Percentiles rank a stretch among this genome's conserved stretches.
phyloP scores from a whole-genome alignment of 2,113 vertebrate species.

The Silurus meridionalis region DNA sequence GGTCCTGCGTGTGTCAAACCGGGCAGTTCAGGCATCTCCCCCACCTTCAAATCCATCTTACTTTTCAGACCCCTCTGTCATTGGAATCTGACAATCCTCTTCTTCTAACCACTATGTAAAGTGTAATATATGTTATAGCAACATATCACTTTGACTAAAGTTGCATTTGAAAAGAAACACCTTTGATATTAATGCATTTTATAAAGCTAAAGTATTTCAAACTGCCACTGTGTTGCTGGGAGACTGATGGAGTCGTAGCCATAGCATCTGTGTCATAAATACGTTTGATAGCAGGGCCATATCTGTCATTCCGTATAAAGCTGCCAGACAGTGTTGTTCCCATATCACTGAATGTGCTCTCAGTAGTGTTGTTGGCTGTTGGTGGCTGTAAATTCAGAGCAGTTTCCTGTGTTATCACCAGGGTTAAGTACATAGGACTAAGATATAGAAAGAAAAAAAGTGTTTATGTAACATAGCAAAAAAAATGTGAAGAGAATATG shows the following conservation, averaged over 20 bases:
- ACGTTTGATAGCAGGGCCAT: slow-evolving; percentile 47
- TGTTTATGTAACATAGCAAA: slow-evolving; percentile 38
- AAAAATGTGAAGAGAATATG: slow-evolving; percentile 19
- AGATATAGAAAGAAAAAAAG: slow-evolving; percentile 22
- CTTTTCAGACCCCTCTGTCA: neutral
- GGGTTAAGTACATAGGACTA: slow-evolving; percentile 42
- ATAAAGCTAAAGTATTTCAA: slow-evolving; percentile 45
- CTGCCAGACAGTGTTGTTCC: slow-evolving; percentile 42
- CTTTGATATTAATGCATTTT: slow-evolving; percentile 54
- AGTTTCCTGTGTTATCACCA: slow-evolving; percentile 48
- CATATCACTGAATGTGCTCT: slow-evolving; percentile 36
- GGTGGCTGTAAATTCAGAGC: slow-evolving; percentile 31
- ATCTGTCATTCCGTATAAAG: slow-evolving; percentile 34
- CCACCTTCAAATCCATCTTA: neutral
- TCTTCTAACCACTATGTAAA: slow-evolving; percentile 40
- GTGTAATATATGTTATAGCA: slow-evolving; percentile 48
- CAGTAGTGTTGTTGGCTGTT: slow-evolving; percentile 36
- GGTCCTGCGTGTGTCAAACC: slow-evolving; percentile 38
- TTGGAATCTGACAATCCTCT: slow-evolving; percentile 32
- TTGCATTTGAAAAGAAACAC: slow-evolving; percentile 42
- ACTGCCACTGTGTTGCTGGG: slow-evolving; percentile 56
- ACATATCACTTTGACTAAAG: slow-evolving; percentile 51
- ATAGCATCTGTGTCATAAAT: slow-evolving; percentile 43
- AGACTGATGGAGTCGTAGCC: slow-evolving; percentile 49
- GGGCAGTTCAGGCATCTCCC: neutral